A percentile compares a stretch with the other conserved stretches of the same genome.
phyloP scores from a whole-genome alignment of 2,113 vertebrate species.

The Rhombomys opimus region DNA sequence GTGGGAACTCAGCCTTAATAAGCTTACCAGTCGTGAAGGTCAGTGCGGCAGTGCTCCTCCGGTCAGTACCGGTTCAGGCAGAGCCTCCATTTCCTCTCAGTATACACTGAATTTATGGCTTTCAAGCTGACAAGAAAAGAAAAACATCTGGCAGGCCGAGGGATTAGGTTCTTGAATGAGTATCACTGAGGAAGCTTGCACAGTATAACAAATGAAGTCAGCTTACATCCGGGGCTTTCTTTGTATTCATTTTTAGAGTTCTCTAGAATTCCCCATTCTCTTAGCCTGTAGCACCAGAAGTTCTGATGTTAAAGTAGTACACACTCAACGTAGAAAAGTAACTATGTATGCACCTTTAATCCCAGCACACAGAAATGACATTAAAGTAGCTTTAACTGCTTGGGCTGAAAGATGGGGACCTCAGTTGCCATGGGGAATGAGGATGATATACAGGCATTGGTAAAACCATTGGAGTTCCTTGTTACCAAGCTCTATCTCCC shows the following conservation, averaged over 20 bases:
- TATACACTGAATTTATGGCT: not conserved
- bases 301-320: not conserved
- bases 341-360: not conserved
- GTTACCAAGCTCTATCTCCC: not conserved
- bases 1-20: accelerated
- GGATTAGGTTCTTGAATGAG: not conserved
- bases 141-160: not conserved
- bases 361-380: not conserved
- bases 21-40: accelerated
- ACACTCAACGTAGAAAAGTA: not conserved
- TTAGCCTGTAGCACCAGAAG: not conserved
- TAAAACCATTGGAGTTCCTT: not conserved
- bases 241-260: not conserved
- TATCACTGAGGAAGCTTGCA: not conserved
- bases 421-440: not conserved
- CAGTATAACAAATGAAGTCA: not conserved
- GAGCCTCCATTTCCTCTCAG: not conserved
- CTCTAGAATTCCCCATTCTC: not conserved
- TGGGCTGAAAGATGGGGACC: not conserved
- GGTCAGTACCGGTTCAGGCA: not conserved
- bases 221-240: not conserved
- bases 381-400: not conserved
- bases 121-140: not conserved
- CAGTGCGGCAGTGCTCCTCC: not conserved
- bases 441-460: not conserved